Conservation (phyloP, 2,888 invertebrate genomes). For the Lacanobia oleracea region DNA sequence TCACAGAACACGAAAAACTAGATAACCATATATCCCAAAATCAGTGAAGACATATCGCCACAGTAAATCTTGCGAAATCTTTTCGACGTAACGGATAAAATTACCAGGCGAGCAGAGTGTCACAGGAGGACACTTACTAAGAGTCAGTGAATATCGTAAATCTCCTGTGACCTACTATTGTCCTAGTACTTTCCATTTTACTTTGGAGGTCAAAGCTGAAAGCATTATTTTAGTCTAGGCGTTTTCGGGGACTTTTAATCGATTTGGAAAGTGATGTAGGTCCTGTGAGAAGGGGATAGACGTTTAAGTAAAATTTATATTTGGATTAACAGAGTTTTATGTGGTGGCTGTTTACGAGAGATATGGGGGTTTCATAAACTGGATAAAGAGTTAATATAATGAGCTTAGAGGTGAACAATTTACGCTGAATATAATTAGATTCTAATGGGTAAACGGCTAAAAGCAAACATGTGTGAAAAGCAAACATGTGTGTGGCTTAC, state of each 20-base stretch:
- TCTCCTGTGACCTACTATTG: slow-evolving; percentile 59
- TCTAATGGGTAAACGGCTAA: too few species aligned
- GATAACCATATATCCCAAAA: slow-evolving; percentile 42
- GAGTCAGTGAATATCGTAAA: slow-evolving; percentile 61
- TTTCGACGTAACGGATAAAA: slow-evolving; percentile 53
- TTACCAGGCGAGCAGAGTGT: slow-evolving; percentile 52
- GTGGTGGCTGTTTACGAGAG: slow-evolving; percentile 5
- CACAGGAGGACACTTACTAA: slow-evolving; percentile 61
- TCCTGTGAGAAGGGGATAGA: slow-evolving; percentile 11
- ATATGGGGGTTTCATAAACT: not conserved
- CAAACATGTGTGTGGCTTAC: not conserved
- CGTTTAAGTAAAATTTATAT: slow-evolving; percentile 32
- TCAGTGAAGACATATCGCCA: slow-evolving; percentile 50
- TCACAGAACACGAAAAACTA: slow-evolving; percentile 31
- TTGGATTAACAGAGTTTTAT: slow-evolving; percentile 30
- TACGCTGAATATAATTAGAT: not conserved
- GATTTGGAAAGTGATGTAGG: slow-evolving; percentile 47
- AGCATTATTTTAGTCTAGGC: slow-evolving; percentile 45
- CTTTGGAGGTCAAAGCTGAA: slow-evolving; percentile 51
- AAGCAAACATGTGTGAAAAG: too few species aligned
- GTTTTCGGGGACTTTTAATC: slow-evolving; percentile 45
- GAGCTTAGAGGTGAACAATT: not conserved
- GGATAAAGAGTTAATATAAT: not conserved
- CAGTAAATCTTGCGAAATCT: slow-evolving; percentile 51
- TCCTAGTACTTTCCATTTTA: slow-evolving; percentile 59